These are phyloP conservation scores for Leucozona laternaria DNA, from an alignment of 2,888 invertebrate species.

Conservation along the genomic window DNA sequence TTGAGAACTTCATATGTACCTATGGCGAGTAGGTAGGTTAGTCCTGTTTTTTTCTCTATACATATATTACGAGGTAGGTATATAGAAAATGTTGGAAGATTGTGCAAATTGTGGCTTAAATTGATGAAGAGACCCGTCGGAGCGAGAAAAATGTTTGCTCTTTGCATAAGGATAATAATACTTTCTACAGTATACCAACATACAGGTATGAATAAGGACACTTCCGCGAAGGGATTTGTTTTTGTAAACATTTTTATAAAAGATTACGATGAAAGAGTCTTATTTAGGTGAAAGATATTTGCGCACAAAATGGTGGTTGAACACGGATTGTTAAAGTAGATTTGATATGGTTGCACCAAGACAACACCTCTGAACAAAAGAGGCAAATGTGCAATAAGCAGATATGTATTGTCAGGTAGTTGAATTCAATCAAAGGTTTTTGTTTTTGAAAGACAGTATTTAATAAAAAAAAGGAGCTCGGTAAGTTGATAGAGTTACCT, in stretches of 20 bases:
- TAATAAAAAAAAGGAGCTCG: too few relatives aligned
- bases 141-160: slow-evolving; percentile 65
- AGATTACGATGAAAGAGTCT: slow-evolving; percentile 37
- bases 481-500: too few relatives aligned
- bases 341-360: slow-evolving; percentile 19
- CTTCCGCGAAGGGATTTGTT: neutral
- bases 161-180: slow-evolving; percentile 65
- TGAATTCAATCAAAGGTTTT: too few relatives aligned
- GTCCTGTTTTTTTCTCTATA: neutral
- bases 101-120: slow-evolving; percentile 68
- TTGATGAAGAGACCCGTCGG: slow-evolving; percentile 58
- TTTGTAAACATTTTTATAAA: slow-evolving; percentile 30
- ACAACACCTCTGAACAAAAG: slow-evolving; percentile 17
- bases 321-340: slow-evolving; percentile 16
- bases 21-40: slow-evolving; percentile 5
- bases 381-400: neutral
- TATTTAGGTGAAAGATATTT: slow-evolving; percentile 35
- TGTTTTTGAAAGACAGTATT: too few relatives aligned
- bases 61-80: neutral
- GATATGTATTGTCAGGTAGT: neutral
- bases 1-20: neutral
- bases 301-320: slow-evolving; percentile 14
- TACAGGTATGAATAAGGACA: slow-evolving; percentile 7
- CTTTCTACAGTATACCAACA: slow-evolving; percentile 32
- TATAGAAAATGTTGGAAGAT: slow-evolving; percentile 35